A percentile compares a stretch with the other conserved stretches of the same genome.
Conservation (phyloP, 2,888 invertebrate genomes). For the Muscina levida region DNA sequence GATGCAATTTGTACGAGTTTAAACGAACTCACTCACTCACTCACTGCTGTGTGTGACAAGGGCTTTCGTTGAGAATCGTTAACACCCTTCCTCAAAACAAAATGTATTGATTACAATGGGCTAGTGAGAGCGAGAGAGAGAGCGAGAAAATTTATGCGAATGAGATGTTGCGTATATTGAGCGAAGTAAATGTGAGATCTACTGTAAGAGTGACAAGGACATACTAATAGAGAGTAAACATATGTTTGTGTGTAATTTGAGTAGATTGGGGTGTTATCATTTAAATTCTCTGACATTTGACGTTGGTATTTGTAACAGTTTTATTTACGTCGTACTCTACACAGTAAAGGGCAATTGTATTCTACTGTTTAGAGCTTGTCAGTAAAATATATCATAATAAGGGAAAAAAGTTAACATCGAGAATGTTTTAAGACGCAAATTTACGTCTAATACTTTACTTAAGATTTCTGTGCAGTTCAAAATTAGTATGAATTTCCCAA, state of each 20-base stretch:
- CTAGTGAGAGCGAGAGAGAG: not conserved
- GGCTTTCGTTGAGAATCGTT: slow-evolving; percentile 13
- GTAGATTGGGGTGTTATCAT: slow-evolving; percentile 56
- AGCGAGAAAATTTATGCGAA: not conserved
- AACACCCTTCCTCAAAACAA: slow-evolving; percentile 56
- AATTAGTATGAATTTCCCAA: too few relatives aligned
- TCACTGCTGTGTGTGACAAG: not conserved
- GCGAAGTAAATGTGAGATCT: not conserved
- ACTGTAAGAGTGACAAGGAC: too few relatives aligned
- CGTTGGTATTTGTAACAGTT: slow-evolving; percentile 52
- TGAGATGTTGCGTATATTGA: not conserved
- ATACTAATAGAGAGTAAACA: not conserved
- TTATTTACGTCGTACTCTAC: slow-evolving; percentile 3
- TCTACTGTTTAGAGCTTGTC: too few relatives aligned
- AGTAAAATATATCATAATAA: too few relatives aligned
- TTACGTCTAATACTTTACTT: too few relatives aligned
- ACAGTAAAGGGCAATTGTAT: too few relatives aligned
- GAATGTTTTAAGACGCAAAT: too few relatives aligned
- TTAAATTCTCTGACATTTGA: slow-evolving; percentile 45
- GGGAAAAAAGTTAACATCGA: too few relatives aligned
- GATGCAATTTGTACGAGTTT: slow-evolving; percentile 56
- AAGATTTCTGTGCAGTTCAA: too few relatives aligned
- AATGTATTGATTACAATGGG: slow-evolving; percentile 29
- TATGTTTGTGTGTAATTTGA: slow-evolving; percentile 33
- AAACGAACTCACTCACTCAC: not conserved